Conservation (phyloP, 2,797 vertebrate species). For the Prunella strophiata region DNA sequence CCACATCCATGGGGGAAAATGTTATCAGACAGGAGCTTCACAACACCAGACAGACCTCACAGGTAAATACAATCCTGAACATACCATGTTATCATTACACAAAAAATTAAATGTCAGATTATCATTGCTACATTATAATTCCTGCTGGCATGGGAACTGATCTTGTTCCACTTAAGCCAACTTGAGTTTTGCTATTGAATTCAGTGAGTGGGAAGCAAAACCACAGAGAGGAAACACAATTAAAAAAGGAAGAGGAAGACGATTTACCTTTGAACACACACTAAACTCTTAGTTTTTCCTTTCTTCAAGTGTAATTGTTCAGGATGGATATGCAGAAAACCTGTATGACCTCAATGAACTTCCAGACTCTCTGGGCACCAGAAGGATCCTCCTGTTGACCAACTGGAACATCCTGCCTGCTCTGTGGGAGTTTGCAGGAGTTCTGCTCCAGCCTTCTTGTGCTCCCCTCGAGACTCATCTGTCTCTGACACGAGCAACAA, state of each 20-base stretch:
- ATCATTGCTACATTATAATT: neutral
- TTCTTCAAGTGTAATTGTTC: neutral
- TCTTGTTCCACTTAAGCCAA: neutral
- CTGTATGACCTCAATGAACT: neutral
- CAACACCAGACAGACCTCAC: neutral
- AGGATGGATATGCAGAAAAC: neutral
- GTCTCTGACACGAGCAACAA: conserved; percentile 25
- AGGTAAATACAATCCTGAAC: neutral
- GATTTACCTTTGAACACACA: neutral
- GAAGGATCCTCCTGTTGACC: neutral
- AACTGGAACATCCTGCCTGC: neutral
- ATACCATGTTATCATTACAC: neutral
- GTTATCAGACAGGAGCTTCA: neutral
- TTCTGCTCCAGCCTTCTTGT: neutral
- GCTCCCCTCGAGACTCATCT: conserved; percentile 14
- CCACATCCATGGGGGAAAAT: neutral
- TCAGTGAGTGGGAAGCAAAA: neutral
- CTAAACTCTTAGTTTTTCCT: neutral
- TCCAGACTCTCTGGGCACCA: neutral
- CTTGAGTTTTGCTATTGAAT: neutral
- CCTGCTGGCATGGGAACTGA: neutral
- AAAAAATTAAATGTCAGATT: neutral
- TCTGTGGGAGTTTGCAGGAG: neutral
- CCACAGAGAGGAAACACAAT: neutral
- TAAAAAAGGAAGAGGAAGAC: neutral